These are phyloP conservation scores for Hormaphis cornu DNA, from an alignment of 1,140 invertebrate genomes.

Conservation along the genomic window DNA sequence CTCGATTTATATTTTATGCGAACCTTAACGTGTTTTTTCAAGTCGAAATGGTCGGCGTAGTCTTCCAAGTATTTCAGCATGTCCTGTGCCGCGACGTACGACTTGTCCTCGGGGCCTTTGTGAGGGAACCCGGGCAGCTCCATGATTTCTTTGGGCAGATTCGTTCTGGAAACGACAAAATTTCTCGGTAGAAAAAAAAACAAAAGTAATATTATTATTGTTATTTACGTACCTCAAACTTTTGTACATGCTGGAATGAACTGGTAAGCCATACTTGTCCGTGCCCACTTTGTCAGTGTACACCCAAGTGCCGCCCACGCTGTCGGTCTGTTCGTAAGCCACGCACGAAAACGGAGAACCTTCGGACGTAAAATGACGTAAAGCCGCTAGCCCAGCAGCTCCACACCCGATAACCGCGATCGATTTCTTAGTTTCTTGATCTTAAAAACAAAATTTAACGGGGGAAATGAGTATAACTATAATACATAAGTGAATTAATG, in stretches of 20 bases:
- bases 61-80: slow-evolving; percentile 70
- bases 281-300: slow-evolving; percentile 61
- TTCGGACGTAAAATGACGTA: slow-evolving; percentile 43
- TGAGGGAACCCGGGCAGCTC: slow-evolving; percentile 65
- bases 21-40: slow-evolving; percentile 61
- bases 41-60: slow-evolving; percentile 63
- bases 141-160: slow-evolving; percentile 74
- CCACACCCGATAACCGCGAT: slow-evolving; percentile 59
- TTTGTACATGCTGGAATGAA: slow-evolving; percentile 83
- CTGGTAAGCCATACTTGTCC: slow-evolving; percentile 64
- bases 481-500: too few relatives aligned
- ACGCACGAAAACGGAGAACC: slow-evolving; percentile 44
- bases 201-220: neutral
- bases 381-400: slow-evolving; percentile 53
- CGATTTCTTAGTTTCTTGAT: slow-evolving; percentile 6
- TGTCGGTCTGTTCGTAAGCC: slow-evolving; percentile 60
- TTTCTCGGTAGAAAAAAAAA: neutral
- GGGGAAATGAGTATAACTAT: too few relatives aligned
- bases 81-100: slow-evolving; percentile 69
- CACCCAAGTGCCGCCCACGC: slow-evolving; percentile 82
- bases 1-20: neutral
- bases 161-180: slow-evolving; percentile 54
- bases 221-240: slow-evolving; percentile 60
- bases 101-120: slow-evolving; percentile 50
- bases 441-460: neutral